A percentile compares a stretch with the other conserved stretches of the same genome.
phyloP scores from a whole-genome alignment of 2,113 vertebrate genomes.

The Grammomys dolichurus region DNA sequence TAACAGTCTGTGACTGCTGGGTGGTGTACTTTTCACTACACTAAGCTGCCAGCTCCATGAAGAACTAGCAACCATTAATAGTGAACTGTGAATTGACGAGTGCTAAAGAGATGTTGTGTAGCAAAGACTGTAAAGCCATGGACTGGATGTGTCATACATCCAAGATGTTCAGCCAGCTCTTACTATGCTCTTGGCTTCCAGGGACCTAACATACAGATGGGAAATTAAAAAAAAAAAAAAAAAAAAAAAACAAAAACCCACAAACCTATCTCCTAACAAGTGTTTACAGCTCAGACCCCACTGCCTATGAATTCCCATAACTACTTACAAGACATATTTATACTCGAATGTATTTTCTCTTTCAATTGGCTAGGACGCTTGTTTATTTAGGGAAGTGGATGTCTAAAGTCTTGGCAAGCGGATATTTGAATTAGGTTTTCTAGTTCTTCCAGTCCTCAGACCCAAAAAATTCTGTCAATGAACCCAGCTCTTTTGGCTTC shows the following conservation, averaged over 20 bases:
- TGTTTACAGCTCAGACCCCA: not conserved
- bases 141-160: not conserved
- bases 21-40: not conserved
- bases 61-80: constrained; percentile 28
- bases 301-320: not conserved
- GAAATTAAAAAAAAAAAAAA: constrained; percentile 44
- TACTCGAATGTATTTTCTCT: constrained; percentile 62
- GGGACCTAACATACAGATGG: constrained; percentile 17
- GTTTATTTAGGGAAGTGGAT: constrained; percentile 65
- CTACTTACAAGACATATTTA: constrained; percentile 48
- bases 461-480: constrained; percentile 56
- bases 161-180: not conserved
- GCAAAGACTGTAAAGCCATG: not conserved
- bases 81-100: not conserved
- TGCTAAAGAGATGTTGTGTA: not conserved
- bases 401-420: constrained; percentile 62
- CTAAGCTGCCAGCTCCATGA: not conserved
- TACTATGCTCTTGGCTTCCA: constrained; percentile 1
- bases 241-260: not conserved
- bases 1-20: not conserved
- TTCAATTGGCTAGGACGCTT: constrained; percentile 44
- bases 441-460: constrained; percentile 56
- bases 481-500: constrained; percentile 43
- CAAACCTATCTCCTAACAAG: constrained; percentile 13
- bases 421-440: constrained; percentile 54